These are phyloP conservation scores for Rhincodon typus DNA, from an alignment of 2,797 vertebrate species.

Conservation along the genomic window DNA sequence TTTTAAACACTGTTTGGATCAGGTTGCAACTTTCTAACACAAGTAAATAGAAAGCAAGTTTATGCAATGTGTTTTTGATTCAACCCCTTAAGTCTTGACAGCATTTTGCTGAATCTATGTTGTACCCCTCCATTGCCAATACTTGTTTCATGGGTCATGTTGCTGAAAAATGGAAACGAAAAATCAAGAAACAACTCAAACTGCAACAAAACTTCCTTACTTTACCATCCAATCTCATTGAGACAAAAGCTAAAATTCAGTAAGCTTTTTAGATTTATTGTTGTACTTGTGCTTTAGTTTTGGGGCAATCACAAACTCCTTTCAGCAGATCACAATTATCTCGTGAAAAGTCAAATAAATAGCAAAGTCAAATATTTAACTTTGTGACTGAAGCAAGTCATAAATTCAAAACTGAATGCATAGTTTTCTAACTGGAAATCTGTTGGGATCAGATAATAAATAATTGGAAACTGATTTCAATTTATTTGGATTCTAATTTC, in stretches of 20 bases:
- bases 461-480: not conserved
- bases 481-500: not conserved
- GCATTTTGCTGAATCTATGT: not conserved
- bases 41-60: not conserved
- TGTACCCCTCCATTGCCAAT: not conserved
- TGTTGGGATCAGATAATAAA: not conserved
- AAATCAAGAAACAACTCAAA: not conserved
- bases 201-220: not conserved
- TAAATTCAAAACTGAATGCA: not conserved
- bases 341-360: not conserved
- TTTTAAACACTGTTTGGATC: not conserved
- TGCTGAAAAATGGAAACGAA: not conserved
- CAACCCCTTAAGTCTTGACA: not conserved
- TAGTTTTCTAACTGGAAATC: not conserved
- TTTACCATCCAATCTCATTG: not conserved
- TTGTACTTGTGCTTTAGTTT: not conserved
- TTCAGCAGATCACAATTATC: not conserved
- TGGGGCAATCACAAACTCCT: not conserved
- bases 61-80: not conserved
- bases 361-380: not conserved
- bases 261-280: not conserved
- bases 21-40: not conserved
- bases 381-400: not conserved
- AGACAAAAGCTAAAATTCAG: not conserved
- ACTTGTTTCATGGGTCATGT: not conserved